phyloP scores from a whole-genome alignment of 2,888 invertebrate species.

The Drepana falcataria region DNA sequence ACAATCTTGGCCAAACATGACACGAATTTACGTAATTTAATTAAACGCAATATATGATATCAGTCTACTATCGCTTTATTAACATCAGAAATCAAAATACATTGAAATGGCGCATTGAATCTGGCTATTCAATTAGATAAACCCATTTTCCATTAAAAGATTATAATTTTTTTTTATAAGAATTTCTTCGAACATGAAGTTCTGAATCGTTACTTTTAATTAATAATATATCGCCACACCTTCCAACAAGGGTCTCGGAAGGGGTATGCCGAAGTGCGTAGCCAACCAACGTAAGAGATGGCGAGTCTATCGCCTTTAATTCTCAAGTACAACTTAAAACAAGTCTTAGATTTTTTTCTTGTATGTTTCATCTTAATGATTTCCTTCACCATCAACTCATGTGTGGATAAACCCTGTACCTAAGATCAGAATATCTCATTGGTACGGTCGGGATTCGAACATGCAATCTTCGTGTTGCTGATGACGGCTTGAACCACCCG shows the following conservation, averaged over 20 bases:
- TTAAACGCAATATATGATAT: constrained; percentile 41
- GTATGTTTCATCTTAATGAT: too few relatives aligned
- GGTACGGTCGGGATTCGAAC: too few relatives aligned
- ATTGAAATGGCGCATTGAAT: constrained; percentile 60
- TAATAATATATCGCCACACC: constrained; percentile 7
- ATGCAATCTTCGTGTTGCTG: too few relatives aligned
- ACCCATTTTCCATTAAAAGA: constrained; percentile 64
- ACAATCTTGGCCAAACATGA: constrained; percentile 32
- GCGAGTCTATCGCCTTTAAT: too few relatives aligned
- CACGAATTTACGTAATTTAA: constrained; percentile 34
- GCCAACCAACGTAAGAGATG: too few relatives aligned
- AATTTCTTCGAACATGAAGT: constrained; percentile 38
- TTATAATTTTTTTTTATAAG: constrained; percentile 46
- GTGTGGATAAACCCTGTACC: too few relatives aligned
- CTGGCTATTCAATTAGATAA: constrained; percentile 69
- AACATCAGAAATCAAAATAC: constrained; percentile 54
- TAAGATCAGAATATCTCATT: too few relatives aligned
- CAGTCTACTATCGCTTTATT: constrained; percentile 52
- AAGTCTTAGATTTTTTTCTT: too few relatives aligned
- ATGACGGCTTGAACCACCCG: too few relatives aligned
- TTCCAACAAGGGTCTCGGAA: background rate
- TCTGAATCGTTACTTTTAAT: constrained; percentile 31
- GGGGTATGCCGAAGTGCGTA: too few relatives aligned
- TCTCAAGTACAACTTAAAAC: too few relatives aligned
- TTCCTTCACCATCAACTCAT: too few relatives aligned